These are phyloP conservation scores for Elgaria multicarinata DNA, from an alignment of 2,113 vertebrate genomes.

Conservation along the genomic window DNA sequence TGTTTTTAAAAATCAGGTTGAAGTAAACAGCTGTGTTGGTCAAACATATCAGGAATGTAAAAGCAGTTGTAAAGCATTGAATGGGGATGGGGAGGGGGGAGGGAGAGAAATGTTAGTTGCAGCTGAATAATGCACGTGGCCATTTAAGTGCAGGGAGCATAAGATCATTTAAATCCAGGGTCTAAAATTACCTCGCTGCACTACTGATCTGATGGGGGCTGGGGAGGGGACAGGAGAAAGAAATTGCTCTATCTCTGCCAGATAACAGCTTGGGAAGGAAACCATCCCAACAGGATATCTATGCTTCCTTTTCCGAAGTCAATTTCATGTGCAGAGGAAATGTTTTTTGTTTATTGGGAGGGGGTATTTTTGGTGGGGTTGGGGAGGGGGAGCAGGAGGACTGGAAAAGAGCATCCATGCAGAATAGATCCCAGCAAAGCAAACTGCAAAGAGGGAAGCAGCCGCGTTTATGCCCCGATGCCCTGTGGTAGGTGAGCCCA, in stretches of 20 bases:
- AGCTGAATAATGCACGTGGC: too few species aligned
- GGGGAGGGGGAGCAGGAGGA: background rate
- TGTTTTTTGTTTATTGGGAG: background rate
- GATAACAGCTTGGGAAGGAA: background rate
- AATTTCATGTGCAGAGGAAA: background rate
- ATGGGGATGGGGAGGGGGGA: background rate
- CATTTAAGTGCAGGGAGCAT: too few species aligned
- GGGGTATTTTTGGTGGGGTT: too few species aligned
- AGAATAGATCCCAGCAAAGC: background rate
- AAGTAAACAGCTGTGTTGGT: too few species aligned
- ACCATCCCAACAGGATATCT: slow-evolving; percentile 1
- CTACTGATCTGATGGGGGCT: background rate
- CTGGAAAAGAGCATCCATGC: background rate
- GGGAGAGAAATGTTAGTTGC: background rate
- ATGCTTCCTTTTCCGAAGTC: slow-evolving; percentile 17
- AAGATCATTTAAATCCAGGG: too few species aligned
- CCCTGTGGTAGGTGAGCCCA: background rate
- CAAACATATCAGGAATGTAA: too few species aligned
- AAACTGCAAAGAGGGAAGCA: background rate
- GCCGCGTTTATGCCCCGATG: background rate
- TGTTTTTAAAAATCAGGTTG: too few species aligned
- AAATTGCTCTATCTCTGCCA: background rate
- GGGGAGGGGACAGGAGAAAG: too few species aligned
- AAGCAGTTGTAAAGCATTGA: background rate
- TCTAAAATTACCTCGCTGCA: background rate